phyloP scores from a whole-genome alignment of 2,113 vertebrate genomes.

The Bubalus kerabau region DNA sequence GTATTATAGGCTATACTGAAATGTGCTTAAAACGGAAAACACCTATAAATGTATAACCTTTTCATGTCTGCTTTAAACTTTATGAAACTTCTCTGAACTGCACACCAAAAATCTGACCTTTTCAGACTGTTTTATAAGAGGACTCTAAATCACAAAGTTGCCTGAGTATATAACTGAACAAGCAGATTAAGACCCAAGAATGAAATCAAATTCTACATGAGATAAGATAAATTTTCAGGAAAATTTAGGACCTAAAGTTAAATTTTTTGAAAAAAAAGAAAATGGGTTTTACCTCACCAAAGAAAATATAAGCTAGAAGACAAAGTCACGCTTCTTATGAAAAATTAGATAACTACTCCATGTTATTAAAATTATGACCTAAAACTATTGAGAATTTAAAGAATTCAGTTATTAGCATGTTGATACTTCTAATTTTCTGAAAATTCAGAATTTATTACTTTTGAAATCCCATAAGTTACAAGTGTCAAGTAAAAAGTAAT shows the following conservation, averaged over 20 bases:
- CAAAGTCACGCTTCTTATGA: neutral
- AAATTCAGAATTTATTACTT: neutral
- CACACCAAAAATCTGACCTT: neutral
- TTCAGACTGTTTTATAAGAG: neutral
- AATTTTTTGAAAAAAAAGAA: neutral
- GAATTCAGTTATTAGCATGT: neutral
- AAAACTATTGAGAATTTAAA: neutral
- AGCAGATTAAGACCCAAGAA: neutral
- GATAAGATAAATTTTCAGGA: neutral
- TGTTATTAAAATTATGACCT: neutral
- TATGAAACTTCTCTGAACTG: neutral
- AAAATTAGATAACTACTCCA: neutral
- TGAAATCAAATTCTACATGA: neutral
- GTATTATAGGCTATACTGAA: neutral
- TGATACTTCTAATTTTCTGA: neutral
- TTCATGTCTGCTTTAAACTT: slow-evolving; percentile 12
- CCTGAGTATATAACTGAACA: neutral
- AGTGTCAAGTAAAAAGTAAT: neutral
- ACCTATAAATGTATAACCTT: neutral
- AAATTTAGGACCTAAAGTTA: neutral
- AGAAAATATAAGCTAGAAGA: neutral
- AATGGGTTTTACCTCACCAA: neutral
- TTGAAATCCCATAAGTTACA: neutral
- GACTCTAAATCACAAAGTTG: neutral
- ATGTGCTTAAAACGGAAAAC: neutral